A percentile compares a stretch with the other conserved stretches of the same genome.
Conservation (phyloP, 1,140 invertebrate genomes). For the Leptopilina clavipes region DNA sequence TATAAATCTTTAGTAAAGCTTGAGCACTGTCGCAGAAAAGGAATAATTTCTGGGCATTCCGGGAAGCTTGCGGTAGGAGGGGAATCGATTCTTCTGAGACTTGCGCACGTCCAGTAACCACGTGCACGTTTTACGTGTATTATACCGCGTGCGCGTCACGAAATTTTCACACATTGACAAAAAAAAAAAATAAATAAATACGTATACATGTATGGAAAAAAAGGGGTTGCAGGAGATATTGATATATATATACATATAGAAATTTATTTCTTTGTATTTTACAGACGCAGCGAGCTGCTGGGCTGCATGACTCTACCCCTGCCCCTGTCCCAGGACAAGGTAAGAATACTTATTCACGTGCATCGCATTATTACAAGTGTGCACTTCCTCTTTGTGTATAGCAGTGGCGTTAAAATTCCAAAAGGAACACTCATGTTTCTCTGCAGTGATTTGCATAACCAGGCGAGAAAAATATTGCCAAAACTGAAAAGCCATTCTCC, state of each 20-base stretch:
- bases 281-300: constrained; percentile 80
- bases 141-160: constrained; percentile 15
- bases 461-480: constrained; percentile 4
- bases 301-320: constrained; percentile 83
- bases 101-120: constrained; percentile 66
- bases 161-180: constrained; percentile 5
- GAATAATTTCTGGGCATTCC: constrained; percentile 53
- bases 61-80: constrained; percentile 55
- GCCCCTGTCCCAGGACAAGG: constrained; percentile 78
- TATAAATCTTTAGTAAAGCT: too few species aligned
- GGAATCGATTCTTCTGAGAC: constrained; percentile 69
- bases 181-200: neutral
- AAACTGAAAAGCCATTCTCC: neutral
- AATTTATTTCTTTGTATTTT: constrained; percentile 63
- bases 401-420: constrained; percentile 16
- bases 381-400: constrained; percentile 6
- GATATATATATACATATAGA: neutral
- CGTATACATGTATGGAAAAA: neutral
- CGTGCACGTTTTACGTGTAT: constrained; percentile 59
- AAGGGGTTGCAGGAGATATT: neutral
- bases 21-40: neutral
- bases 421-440: neutral
- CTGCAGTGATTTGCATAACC: constrained; percentile 21
- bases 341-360: constrained; percentile 61
- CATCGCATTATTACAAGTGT: constrained; percentile 19